phyloP scores from a whole-genome alignment of 2,888 invertebrate species.

The Mythimna impura region DNA sequence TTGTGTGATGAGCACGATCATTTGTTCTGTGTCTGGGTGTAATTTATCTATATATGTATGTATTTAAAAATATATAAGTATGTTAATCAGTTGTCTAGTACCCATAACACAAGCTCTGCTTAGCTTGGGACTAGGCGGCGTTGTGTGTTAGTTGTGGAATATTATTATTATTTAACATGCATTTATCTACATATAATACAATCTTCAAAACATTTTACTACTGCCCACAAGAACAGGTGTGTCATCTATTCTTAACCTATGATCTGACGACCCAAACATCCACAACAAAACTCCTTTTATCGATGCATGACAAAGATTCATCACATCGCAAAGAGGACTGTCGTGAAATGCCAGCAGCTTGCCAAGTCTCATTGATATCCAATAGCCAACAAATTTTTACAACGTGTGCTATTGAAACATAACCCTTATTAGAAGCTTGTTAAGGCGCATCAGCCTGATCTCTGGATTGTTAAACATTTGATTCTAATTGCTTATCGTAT shows the following conservation, averaged over 20 bases:
- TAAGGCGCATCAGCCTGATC: background rate
- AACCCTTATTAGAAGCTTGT: fast-evolving
- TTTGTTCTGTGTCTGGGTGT: too few relatives aligned
- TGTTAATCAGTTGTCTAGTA: too few relatives aligned
- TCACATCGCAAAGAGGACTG: constrained; percentile 40
- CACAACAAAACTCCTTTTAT: constrained; percentile 24
- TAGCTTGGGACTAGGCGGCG: too few relatives aligned
- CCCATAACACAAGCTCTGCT: too few relatives aligned
- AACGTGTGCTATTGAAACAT: constrained; percentile 14
- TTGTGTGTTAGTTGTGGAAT: too few relatives aligned
- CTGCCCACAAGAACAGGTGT: constrained; percentile 36
- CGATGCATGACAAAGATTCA: constrained; percentile 42
- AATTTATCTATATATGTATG: too few relatives aligned
- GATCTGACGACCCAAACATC: constrained; percentile 14
- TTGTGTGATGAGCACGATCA: too few relatives aligned
- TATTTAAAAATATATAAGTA: too few relatives aligned
- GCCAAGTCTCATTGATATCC: constrained; percentile 53
- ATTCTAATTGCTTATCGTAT: constrained; percentile 37
- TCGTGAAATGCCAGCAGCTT: constrained; percentile 33
- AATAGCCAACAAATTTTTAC: constrained; percentile 20
- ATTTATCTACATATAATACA: too few relatives aligned
- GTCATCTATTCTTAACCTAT: constrained; percentile 9
- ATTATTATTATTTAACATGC: too few relatives aligned
- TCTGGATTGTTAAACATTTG: constrained; percentile 10
- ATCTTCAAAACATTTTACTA: background rate